Evolutionary conservation across 2,888 invertebrate species (phyloP), one percentile per base, ranked within the genome.

Genomic region (Rutpela maculata): DNA sequence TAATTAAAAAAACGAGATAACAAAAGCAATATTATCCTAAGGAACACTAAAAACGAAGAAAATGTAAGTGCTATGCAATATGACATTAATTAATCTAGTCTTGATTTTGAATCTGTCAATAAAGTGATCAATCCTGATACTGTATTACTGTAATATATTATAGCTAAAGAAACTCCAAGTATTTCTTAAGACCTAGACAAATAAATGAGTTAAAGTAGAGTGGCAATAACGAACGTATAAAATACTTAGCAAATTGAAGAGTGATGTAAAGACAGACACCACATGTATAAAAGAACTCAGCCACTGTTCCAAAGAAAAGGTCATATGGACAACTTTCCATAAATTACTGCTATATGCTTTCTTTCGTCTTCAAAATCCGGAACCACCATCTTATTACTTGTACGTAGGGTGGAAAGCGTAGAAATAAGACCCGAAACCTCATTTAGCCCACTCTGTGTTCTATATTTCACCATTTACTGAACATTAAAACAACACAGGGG

Each of bases 401-500:
- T 43, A 26, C n/a, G 22, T 12, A 55, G 55, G 17, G 35, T 11
- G 38, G 19, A 38, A 19, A 12, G 26, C n/a, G 67, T 22, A 18
- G 55, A 18, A 50, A 55, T 22, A 19, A 55, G 66, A n/a, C 50
- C 67, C 18, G 22, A 55, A 67, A 67, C 22, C 67, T 55, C 55
- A 55, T 67, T 55, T 67, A n/a, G 55, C 22, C 22, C 55, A 55
- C 22, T 50, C 22, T 19, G 67, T 50, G 22, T 26, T 12, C 26
- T 22, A 22, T 67, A 67, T 55, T 43, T 67, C 50, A 55, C 55
- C 67, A 55, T 67, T 26, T 67, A 19, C 67, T 22, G 26, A 22
- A 55, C 71, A 35, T 55, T 63, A 72, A 55, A 62, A 62, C 71
- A 50, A 55, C 55, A 63, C 6, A 26, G 18, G 55, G 43, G 18